Conservation (phyloP, 2,113 vertebrate species). For the Sinocyclocheilus anshuiensis region DNA sequence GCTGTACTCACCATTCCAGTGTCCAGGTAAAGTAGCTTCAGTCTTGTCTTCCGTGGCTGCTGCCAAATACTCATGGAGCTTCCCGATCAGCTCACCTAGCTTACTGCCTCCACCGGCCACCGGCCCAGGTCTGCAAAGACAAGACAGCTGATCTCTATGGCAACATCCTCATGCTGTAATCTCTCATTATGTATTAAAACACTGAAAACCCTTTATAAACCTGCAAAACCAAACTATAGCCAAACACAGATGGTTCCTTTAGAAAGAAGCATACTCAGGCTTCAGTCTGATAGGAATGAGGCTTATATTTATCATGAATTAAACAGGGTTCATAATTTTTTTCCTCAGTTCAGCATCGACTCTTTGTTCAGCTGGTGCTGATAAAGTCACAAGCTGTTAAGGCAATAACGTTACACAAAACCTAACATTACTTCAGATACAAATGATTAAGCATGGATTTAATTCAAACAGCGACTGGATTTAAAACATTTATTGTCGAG, state of each 20-base stretch:
- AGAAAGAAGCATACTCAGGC: neutral
- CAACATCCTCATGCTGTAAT: neutral
- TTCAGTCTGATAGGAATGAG: neutral
- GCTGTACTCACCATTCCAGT: constrained; percentile 62
- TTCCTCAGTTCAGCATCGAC: neutral
- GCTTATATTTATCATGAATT: neutral
- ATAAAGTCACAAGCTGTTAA: neutral
- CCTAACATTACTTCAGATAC: neutral
- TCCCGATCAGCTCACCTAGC: constrained; percentile 92
- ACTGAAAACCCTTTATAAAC: neutral
- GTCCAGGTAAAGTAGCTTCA: constrained; percentile 62
- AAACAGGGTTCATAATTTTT: neutral
- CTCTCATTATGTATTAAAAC: neutral
- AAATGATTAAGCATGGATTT: neutral
- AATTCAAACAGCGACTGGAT: neutral
- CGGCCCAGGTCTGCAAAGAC: constrained; percentile 44
- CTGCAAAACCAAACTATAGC: neutral
- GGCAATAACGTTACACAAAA: neutral
- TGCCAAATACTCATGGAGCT: constrained; percentile 93
- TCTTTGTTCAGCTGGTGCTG: neutral
- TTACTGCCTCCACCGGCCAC: constrained; percentile 80
- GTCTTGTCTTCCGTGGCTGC: constrained; percentile 81
- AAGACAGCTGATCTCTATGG: neutral
- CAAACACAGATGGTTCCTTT: neutral
- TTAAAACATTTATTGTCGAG: neutral